phyloP scores from a whole-genome alignment of 2,113 vertebrate species.

The Jaculus jaculus region DNA sequence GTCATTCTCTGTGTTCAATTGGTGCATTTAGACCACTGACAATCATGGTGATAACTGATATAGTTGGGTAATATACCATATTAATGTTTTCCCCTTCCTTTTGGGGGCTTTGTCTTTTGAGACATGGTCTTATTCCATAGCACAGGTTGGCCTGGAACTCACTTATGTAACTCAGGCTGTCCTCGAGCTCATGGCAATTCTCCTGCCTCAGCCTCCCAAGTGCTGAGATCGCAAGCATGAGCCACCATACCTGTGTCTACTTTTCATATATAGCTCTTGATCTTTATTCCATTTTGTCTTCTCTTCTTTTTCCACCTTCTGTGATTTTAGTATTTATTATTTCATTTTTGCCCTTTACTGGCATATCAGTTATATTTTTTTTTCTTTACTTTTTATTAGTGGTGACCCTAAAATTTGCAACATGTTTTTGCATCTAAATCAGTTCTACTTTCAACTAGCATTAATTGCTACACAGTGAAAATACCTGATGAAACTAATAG shows the following conservation, averaged over 20 bases:
- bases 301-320: not conserved
- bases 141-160: not conserved
- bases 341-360: not conserved
- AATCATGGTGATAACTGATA: not conserved
- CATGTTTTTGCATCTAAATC: not conserved
- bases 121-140: not conserved
- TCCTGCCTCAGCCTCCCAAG: too few species aligned
- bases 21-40: not conserved
- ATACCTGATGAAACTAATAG: not conserved
- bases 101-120: too few species aligned
- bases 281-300: not conserved
- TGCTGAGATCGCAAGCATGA: too few species aligned
- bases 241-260: not conserved
- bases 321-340: not conserved
- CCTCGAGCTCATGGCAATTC: too few species aligned
- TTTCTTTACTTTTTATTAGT: not conserved
- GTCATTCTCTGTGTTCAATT: not conserved
- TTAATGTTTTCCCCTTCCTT: too few species aligned
- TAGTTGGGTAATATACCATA: too few species aligned
- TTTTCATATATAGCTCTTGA: not conserved
- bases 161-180: too few species aligned
- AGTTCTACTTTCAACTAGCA: not conserved
- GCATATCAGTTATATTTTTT: not conserved
- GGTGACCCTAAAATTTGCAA: not conserved
- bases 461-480: not conserved